Base-by-base conservation (phyloP, 2,797 vertebrate genomes). In the Mus caroli region DNA sequence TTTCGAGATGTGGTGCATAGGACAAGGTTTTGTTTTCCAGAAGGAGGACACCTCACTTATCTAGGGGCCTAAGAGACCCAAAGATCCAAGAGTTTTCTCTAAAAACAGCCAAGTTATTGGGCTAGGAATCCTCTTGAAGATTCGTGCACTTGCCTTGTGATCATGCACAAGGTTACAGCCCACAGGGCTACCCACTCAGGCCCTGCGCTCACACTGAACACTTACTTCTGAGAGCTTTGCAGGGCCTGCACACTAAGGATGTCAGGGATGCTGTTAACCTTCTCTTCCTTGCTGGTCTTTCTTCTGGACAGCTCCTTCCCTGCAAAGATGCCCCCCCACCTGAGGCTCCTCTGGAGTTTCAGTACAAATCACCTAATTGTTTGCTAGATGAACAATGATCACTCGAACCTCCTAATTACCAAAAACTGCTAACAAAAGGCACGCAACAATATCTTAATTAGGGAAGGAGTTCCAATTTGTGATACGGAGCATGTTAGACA, bases 361-460 rank as follows among this genome's bases (percentile, higher is more conserved):
- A 90, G 94, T 1, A 80, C 98, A 98, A 98, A 98, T 98, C 98
- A 96, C 95, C 98, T 98, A 98, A 98, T 98, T 98, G 98, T 99
- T 98, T 98, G 98, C 98, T 98, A 98, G 98, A 98, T 97, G 98
- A 98, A 98, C 98, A 98, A 98, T 98, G 98, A 98, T 98, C 98
- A 96, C 97, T 90, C 89, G 94, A 96, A 96, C 97, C 96, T 98
- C 94, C 96, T 98, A 98, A 99, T 99, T 99, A 98, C 98, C 98
- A 96, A 98, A 98, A 98, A 93, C 97, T 98, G 98, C 98, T 98
- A 98, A 98, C 98, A 98, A 98, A 98, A 98, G 98, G 98, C 98
- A 98, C 98, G 98, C 98, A 98, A 98, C 98, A 98, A 98, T 98
- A 98, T 98, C 98, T 98, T 98, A 98, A 99, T 98, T 98, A 98